Conservation (phyloP, 2,797 vertebrate genomes). For the Schizothorax lantsangensis region DNA sequence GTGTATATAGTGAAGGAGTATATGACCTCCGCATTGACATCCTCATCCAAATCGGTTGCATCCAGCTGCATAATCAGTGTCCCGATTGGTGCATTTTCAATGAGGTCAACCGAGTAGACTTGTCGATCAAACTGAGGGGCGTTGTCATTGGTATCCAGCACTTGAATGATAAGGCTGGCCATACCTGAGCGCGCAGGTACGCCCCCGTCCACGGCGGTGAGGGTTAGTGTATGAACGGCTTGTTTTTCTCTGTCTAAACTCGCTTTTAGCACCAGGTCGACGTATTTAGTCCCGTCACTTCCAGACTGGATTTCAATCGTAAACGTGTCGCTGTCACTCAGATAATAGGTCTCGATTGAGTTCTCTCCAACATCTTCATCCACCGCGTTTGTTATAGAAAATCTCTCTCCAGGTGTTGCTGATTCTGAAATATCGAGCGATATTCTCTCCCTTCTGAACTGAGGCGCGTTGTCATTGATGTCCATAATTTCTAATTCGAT, state of each 20-base stretch:
- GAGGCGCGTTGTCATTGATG: constrained; percentile 83
- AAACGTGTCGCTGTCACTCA: constrained; percentile 82
- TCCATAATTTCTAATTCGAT: constrained; percentile 83
- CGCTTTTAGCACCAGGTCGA: constrained; percentile 80
- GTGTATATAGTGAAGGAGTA: constrained; percentile 82
- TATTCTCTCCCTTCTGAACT: constrained; percentile 82
- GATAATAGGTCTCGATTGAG: constrained; percentile 82
- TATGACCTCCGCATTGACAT: constrained; percentile 72
- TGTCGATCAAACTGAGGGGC: constrained; percentile 77
- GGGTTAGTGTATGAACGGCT: constrained; percentile 75
- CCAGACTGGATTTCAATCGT: constrained; percentile 80
- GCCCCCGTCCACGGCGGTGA: constrained; percentile 82
- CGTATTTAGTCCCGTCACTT: constrained; percentile 81
- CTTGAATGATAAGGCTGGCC: constrained; percentile 78
- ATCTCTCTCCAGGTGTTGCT: constrained; percentile 79
- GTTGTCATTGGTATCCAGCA: constrained; percentile 87
- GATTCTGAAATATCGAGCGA: constrained; percentile 82
- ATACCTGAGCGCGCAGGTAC: constrained; percentile 80
- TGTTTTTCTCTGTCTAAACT: constrained; percentile 81
- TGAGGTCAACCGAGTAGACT: constrained; percentile 74
- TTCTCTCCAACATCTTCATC: constrained; percentile 85
- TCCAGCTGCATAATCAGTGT: constrained; percentile 78
- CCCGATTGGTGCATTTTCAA: constrained; percentile 75
- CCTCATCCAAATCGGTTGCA: constrained; percentile 80
- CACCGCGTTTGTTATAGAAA: constrained; percentile 84